phyloP scores from a whole-genome alignment of 2,113 vertebrate genomes.

The Rhineura floridana region DNA sequence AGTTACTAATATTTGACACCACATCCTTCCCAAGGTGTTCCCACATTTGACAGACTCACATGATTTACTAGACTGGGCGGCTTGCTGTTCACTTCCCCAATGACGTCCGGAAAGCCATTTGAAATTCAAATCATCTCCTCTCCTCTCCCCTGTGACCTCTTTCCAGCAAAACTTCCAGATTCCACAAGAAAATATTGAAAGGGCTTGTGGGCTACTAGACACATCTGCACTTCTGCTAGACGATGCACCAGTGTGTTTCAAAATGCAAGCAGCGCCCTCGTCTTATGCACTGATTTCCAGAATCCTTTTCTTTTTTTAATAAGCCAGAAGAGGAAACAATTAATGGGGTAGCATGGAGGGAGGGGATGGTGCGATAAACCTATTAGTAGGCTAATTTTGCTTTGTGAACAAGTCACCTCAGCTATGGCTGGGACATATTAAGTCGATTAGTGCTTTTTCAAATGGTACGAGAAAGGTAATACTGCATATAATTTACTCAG shows the following conservation, averaged over 20 bases:
- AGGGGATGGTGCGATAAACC: constrained; percentile 68
- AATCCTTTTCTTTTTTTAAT: constrained; percentile 44
- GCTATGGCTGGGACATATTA: constrained; percentile 66
- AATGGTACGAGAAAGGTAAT: constrained; percentile 72
- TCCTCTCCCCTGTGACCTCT: background rate
- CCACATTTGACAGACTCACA: constrained; percentile 79
- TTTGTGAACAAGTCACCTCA: constrained; percentile 71
- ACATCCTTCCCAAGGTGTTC: constrained; percentile 80
- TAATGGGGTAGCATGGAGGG: constrained; percentile 44
- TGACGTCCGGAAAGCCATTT: constrained; percentile 78
- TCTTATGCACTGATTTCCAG: constrained; percentile 66
- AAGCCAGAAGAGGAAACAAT: constrained; percentile 75
- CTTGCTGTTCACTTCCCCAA: constrained; percentile 78
- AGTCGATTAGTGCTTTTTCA: constrained; percentile 70
- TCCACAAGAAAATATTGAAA: constrained; percentile 76
- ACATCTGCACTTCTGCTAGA: constrained; percentile 66
- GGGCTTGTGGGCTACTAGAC: constrained; percentile 66
- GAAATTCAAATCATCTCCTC: constrained; percentile 79
- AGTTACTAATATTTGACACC: constrained; percentile 87
- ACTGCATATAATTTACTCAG: constrained; percentile 74
- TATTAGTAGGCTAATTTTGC: constrained; percentile 73
- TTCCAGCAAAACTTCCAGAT: constrained; percentile 61
- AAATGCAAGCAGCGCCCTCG: constrained; percentile 70
- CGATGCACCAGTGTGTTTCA: constrained; percentile 64
- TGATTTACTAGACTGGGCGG: constrained; percentile 81